Evolutionary conservation across 2,113 vertebrate species (phyloP).

Genomic region (Crotalus viridis): DNA sequence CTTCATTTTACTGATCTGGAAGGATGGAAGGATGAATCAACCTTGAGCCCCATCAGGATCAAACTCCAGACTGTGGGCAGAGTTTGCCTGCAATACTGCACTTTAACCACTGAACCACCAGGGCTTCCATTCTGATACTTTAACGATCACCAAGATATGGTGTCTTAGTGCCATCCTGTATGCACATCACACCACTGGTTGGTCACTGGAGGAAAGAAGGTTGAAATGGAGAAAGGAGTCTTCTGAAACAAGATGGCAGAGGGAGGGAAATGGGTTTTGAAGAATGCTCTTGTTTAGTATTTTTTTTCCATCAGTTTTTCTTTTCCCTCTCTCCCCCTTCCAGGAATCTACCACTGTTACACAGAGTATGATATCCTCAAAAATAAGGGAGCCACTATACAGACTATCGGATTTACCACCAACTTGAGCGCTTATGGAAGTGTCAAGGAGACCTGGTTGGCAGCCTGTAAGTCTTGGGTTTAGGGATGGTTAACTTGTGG

Average conservation of each 20-base stretch:
- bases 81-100: too few species aligned
- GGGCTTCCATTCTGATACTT: background rate
- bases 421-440: conserved; percentile 75
- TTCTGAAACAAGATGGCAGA: background rate
- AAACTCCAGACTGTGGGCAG: too few species aligned
- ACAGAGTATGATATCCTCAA: conserved; percentile 74
- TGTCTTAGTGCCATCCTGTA: background rate
- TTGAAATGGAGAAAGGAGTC: background rate
- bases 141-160: background rate
- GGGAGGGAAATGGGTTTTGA: background rate
- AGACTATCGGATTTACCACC: conserved; percentile 77
- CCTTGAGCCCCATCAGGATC: too few species aligned
- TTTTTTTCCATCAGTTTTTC: background rate
- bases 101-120: too few species aligned
- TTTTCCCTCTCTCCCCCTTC: background rate
- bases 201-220: background rate
- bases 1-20: too few species aligned
- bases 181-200: background rate
- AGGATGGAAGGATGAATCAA: too few species aligned
- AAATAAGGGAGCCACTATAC: conserved; percentile 57
- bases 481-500: too few species aligned
- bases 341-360: conserved; percentile 88
- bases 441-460: conserved; percentile 88
- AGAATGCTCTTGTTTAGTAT: background rate
- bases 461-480: conserved; percentile 75